A percentile compares a stretch with the other conserved stretches of the same genome.
Evolutionary conservation across 2,888 invertebrate species (phyloP).

Genomic region (Geotrupes spiniger): DNA sequence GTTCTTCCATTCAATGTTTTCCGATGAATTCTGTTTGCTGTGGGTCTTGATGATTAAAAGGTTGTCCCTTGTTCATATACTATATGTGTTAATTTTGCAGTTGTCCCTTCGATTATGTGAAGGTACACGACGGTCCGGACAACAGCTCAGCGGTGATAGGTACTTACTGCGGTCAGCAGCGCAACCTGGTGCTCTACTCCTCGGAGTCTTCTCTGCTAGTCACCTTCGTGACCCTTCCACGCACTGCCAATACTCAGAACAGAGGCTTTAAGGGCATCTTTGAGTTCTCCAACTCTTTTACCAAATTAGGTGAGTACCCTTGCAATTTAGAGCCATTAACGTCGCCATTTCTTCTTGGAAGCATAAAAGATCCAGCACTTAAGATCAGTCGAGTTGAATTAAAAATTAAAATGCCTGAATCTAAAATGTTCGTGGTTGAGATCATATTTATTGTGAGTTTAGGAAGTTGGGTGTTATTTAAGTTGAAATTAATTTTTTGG

Average conservation of each 20-base stretch:
- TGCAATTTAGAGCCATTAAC: too few relatives aligned
- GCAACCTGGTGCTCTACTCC: conserved; percentile 93
- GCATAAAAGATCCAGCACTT: too few relatives aligned
- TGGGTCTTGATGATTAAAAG: too few relatives aligned
- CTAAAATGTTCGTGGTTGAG: too few relatives aligned
- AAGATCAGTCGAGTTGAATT: too few relatives aligned
- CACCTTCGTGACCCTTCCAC: conserved; percentile 86
- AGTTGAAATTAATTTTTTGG: neutral
- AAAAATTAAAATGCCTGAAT: too few relatives aligned
- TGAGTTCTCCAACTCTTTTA: conserved; percentile 98
- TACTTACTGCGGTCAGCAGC: conserved; percentile 95
- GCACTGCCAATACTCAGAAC: conserved; percentile 93
- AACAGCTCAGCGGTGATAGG: conserved; percentile 88
- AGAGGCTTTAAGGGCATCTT: conserved; percentile 98
- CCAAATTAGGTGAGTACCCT: conserved; percentile 83
- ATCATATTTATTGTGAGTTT: too few relatives aligned
- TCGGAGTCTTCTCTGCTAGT: conserved; percentile 88
- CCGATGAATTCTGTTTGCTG: too few relatives aligned
- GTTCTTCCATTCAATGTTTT: too few relatives aligned
- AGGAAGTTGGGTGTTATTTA: too few relatives aligned
- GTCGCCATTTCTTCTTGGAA: too few relatives aligned
- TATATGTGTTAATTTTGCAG: conserved; percentile 56
- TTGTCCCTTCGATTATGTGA: conserved; percentile 98
- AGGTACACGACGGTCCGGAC: conserved; percentile 92
- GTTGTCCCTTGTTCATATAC: too few relatives aligned